Base-by-base conservation (phyloP, 2,113 vertebrate species). In the Carlito syrichta region DNA sequence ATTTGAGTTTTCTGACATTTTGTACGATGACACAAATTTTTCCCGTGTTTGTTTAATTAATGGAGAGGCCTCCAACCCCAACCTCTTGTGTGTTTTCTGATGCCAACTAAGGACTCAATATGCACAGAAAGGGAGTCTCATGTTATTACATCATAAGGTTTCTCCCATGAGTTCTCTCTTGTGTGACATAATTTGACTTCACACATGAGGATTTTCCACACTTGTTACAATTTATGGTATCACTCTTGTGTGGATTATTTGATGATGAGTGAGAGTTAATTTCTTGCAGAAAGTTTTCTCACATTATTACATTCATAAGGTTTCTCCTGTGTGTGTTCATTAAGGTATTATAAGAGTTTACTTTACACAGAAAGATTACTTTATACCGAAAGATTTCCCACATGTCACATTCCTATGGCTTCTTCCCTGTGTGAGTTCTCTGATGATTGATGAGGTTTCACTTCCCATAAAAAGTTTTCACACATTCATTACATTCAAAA, bases 251-350 rank as follows among this genome's bases (percentile, higher is more conserved):
- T 91, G 76, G 81, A 48, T 79, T 27, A 35, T 35, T 45, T 88
- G 60, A 30, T 76, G 77, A 62, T 91, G 69, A 1, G 58, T 52
- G 16, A 83, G 83, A 60, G 82, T 50, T 58, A n/a, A 68, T 22
- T 94, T 94, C 56, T 68, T 83, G 13, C 40, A 94, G 81, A 96
- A 94, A 48, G 82, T 74, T 20, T 96, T 91, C 54, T 76, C 74
- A 38, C 74, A 82, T 50, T n/a, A 1, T 38, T 43, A 52, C 74
- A 86, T 14, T 76, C 58, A 25, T 91, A 68, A 10, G 82, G 50
- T 23, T 86, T 87, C 82, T 82, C 92, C 66, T 2, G 58, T 89
- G n/a, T 94, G 77, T 76, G 82, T 74, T 20, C 27, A 2, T 27
- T 76, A 82, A 30, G 82, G 74, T 7, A 71, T 58, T 3, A 35